Conservation (phyloP, 2,888 invertebrate genomes). For the Cylindroiulus punctatus region DNA sequence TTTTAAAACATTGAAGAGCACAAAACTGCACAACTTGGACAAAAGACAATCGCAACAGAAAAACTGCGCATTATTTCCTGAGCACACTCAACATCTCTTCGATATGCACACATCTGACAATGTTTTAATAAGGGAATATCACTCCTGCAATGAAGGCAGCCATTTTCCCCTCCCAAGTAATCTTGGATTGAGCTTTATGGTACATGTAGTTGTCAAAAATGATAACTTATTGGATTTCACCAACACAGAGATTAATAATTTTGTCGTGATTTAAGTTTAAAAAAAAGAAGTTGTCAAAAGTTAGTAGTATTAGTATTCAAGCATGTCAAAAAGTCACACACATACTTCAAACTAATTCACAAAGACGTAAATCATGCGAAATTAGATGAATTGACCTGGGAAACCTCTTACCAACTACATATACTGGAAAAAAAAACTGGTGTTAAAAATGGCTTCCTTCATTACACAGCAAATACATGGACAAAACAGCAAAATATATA, state of each 20-base stretch:
- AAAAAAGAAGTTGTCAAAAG: background rate
- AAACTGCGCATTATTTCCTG: no score
- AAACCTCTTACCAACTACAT: background rate
- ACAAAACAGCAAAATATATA: slow-evolving; percentile 9
- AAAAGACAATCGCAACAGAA: no score
- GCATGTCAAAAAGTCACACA: background rate
- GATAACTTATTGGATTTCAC: no score
- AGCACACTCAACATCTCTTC: background rate
- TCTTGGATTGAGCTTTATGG: no score
- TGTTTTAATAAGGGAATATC: background rate
- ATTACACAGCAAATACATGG: slow-evolving; percentile 37
- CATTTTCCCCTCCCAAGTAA: no score
- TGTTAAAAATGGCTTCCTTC: slow-evolving; percentile 38
- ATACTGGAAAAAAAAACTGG: background rate
- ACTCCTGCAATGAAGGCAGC: background rate
- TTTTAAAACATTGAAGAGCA: no score
- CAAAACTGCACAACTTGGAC: no score
- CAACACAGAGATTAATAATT: no score
- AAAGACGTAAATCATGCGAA: background rate
- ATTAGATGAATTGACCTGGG: background rate
- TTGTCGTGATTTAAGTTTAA: no score
- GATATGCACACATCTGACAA: background rate
- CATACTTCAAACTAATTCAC: background rate
- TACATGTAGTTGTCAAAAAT: no score
- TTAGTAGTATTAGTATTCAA: background rate